Evolutionary conservation across 1,140 invertebrate species (phyloP).

Genomic region (Meloidogyne floridensis): DNA sequence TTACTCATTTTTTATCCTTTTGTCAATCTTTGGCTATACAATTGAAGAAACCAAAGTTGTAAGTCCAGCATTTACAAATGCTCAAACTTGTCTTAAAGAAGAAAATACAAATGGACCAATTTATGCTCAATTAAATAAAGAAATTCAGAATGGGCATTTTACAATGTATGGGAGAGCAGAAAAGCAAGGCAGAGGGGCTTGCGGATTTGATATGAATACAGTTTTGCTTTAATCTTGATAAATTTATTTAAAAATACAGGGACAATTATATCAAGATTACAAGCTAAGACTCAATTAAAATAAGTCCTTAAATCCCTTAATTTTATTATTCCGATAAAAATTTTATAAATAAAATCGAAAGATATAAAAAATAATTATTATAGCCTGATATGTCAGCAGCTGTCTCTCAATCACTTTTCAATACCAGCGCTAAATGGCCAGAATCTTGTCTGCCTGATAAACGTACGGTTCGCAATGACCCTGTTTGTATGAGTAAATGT

Average conservation of each 20-base stretch:
- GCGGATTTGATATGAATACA: conserved; percentile 19
- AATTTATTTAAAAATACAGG: too few relatives aligned
- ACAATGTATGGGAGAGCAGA: conserved; percentile 31
- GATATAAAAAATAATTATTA: too few relatives aligned
- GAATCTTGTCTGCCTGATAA: conserved; percentile 9
- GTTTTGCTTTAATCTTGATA: too few relatives aligned
- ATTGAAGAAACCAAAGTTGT: too few relatives aligned
- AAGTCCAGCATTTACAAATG: too few relatives aligned
- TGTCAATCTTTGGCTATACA: too few relatives aligned
- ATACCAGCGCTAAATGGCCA: not conserved
- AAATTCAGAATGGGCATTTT: conserved; percentile 19
- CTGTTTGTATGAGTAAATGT: conserved; percentile 23
- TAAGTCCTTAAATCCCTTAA: too few relatives aligned
- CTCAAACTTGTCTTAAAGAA: not conserved
- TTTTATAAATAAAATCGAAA: too few relatives aligned
- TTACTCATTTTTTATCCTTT: too few relatives aligned
- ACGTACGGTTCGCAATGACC: conserved; percentile 13
- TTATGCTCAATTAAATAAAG: conserved; percentile 29
- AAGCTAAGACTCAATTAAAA: too few relatives aligned
- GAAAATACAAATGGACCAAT: conserved; percentile 10
- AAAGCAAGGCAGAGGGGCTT: conserved; percentile 27
- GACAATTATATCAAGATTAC: too few relatives aligned
- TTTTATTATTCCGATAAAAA: too few relatives aligned
- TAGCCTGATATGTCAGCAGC: conserved; percentile 16
- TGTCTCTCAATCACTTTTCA: conserved; percentile 21